Evolutionary conservation across 2,888 invertebrate genomes (phyloP).

Genomic region (Spatulosminthurus flaviceps): DNA sequence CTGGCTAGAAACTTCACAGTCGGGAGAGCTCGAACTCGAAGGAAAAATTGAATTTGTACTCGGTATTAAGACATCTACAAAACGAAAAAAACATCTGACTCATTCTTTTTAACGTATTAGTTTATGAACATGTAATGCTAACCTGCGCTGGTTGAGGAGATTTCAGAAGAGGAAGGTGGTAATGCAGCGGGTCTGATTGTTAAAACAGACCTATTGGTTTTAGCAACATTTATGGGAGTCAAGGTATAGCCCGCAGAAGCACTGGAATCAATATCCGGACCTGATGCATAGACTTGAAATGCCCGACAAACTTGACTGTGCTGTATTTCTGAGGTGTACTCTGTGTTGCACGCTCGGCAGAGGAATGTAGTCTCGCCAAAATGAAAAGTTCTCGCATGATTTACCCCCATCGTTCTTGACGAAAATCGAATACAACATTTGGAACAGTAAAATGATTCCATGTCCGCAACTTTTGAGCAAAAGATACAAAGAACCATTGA

Average conservation of each 20-base stretch:
- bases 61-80: background rate
- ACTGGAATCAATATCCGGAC: too few relatives aligned
- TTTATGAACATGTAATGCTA: background rate
- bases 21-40: background rate
- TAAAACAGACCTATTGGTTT: background rate
- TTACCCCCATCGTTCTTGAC: background rate
- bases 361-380: background rate
- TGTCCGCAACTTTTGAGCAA: background rate
- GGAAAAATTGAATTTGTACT: background rate
- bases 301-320: background rate
- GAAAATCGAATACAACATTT: background rate
- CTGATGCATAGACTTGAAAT: too few relatives aligned
- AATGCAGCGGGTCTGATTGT: background rate
- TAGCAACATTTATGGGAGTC: background rate
- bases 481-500: too few relatives aligned
- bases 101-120: too few relatives aligned
- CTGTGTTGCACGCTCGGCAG: background rate
- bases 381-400: background rate
- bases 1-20: background rate
- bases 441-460: background rate
- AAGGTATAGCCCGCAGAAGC: too few relatives aligned
- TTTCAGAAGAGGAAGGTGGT: background rate
- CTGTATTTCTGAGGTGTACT: background rate
- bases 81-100: too few relatives aligned
- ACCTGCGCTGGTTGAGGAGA: constrained; percentile 2